These are phyloP conservation scores for Spea bombifrons DNA, from an alignment of 2,113 vertebrate species.

Conservation along the genomic window DNA sequence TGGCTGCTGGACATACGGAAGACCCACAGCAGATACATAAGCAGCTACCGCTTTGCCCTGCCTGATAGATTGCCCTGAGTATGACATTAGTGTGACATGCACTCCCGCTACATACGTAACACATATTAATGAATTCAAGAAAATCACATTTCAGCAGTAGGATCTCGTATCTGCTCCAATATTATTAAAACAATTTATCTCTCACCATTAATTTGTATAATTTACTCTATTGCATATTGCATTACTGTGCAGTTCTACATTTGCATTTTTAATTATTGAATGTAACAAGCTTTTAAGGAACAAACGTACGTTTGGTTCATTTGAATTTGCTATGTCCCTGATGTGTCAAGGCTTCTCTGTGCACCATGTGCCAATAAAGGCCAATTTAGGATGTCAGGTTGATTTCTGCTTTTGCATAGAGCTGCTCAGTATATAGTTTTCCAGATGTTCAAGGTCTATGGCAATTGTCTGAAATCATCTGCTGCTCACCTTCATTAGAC, in stretches of 20 bases:
- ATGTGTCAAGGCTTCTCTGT: constrained; percentile 34
- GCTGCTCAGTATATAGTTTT: not conserved
- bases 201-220: constrained; percentile 26
- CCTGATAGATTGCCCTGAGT: too few species aligned
- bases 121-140: too few species aligned
- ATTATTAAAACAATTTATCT: constrained; percentile 12
- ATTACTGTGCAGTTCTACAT: constrained; percentile 29
- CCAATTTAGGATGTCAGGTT: not conserved
- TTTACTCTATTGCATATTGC: constrained; percentile 11
- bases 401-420: not conserved
- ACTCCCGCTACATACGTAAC: too few species aligned
- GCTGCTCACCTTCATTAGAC: constrained; percentile 29
- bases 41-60: too few species aligned
- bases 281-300: not conserved
- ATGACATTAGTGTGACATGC: too few species aligned
- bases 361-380: constrained; percentile 18
- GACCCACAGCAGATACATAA: too few species aligned
- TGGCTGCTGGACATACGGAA: too few species aligned
- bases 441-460: constrained; percentile 1
- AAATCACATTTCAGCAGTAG: too few species aligned
- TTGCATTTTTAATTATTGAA: constrained; percentile 39
- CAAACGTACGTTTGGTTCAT: constrained; percentile 34
- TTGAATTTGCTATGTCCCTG: constrained; percentile 42
- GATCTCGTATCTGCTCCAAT: not conserved
- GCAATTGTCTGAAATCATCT: constrained; percentile 32